Evolutionary conservation across 2,113 vertebrate genomes (phyloP), one percentile per base, ranked within the genome.

Genomic region (Heterocephalus glaber): DNA sequence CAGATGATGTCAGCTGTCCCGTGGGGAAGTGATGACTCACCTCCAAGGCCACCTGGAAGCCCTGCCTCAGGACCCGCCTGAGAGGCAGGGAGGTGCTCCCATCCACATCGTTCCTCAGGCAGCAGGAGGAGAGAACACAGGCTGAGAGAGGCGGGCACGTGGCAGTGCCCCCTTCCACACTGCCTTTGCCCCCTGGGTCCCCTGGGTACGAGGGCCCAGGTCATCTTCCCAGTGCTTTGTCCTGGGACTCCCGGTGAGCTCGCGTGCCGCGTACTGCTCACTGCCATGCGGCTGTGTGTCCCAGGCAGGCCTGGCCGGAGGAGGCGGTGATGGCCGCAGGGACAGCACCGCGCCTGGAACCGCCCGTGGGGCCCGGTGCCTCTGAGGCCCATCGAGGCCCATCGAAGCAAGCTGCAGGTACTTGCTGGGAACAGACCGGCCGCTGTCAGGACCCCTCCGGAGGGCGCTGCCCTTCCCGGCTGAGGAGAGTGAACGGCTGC

Each of bases 401-500:
- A n/a, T n/a, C n/a, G n/a, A n/a, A n/a, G n/a, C n/a, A n/a, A n/a
- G n/a, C n/a, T n/a, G n/a, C n/a, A n/a, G n/a, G n/a, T n/a, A n/a
- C n/a, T n/a, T n/a, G n/a, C n/a, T n/a, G n/a, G n/a, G n/a, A n/a
- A n/a, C n/a, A n/a, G n/a, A n/a, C n/a, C n/a, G n/a, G n/a, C n/a
- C n/a, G n/a, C n/a, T n/a, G n/a, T n/a, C n/a, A n/a, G n/a, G n/a
- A n/a, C 85, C 13, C 20, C 38, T 47, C 70, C 26, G 87, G n/a
- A n/a, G n/a, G n/a, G n/a, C 76, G 44, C 82, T 49, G 94, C 54
- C 35, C 11, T 81, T 3, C 72, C 84, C 79, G 61, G 77, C 83
- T 4, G 41, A 80, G 86, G 92, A 95, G 93, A 89, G 16, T 65
- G 52, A 95, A 54, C 70, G 60, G 26, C 92, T 86, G 79, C 93